phyloP scores from a whole-genome alignment of 2,797 vertebrate species.

The Lemur catta region DNA sequence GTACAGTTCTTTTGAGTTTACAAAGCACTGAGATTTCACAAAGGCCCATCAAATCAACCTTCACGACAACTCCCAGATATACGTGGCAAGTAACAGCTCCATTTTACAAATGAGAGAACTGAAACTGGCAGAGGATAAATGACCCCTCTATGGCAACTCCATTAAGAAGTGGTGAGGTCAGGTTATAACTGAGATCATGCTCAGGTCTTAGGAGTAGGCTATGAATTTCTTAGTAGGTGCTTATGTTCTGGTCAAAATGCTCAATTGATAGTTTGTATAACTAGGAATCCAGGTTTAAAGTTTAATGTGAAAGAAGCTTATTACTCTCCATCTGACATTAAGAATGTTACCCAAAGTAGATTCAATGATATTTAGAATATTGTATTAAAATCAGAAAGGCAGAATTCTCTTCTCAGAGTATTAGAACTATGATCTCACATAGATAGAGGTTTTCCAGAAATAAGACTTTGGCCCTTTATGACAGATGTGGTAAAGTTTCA shows the following conservation, averaged over 20 bases:
- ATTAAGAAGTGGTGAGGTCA: neutral
- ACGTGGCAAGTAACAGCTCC: neutral
- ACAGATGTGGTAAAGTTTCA: neutral
- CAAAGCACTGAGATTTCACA: neutral
- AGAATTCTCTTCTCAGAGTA: neutral
- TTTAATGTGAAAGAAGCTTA: neutral
- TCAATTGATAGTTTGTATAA: neutral
- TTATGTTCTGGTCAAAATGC: neutral
- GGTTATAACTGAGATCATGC: neutral
- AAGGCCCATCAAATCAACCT: neutral
- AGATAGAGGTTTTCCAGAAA: neutral
- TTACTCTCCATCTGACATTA: neutral
- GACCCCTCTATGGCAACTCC: neutral
- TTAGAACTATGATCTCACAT: neutral
- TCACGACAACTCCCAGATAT: neutral
- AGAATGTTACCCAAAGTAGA: neutral
- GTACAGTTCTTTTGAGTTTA: neutral
- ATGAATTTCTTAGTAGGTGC: neutral
- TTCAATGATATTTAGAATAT: neutral
- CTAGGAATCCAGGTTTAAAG: neutral
- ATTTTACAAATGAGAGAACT: constrained; percentile 1
- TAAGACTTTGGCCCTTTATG: neutral
- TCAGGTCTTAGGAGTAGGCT: neutral
- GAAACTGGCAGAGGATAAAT: neutral
- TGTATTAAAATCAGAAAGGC: neutral